Evolutionary conservation across 2,113 vertebrate genomes (phyloP).

Genomic region (Triplophysa siluroides): DNA sequence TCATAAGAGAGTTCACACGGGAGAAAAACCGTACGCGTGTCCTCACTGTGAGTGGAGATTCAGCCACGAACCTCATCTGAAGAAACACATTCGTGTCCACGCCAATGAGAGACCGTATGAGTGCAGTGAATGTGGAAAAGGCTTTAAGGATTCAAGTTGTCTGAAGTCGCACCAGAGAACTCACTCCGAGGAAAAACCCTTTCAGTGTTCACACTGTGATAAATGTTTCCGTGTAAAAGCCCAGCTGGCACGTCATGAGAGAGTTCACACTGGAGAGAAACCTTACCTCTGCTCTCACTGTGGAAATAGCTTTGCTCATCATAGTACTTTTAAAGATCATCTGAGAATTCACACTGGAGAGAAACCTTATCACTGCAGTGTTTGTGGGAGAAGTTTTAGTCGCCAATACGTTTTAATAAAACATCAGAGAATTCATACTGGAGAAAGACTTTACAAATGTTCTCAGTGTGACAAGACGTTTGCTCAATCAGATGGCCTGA

Average conservation of each 20-base stretch:
- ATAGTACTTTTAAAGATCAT: slow-evolving; percentile 14
- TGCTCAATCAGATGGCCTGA: not conserved
- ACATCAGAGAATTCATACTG: slow-evolving; percentile 22
- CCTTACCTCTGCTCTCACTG: slow-evolving; percentile 29
- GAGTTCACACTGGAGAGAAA: slow-evolving; percentile 36
- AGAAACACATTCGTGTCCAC: too few species aligned
- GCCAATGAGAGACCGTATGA: too few species aligned
- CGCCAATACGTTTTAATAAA: slow-evolving; percentile 14
- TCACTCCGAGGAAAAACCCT: not conserved
- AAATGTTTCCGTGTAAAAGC: not conserved
- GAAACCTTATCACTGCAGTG: not conserved
- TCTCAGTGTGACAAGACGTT: slow-evolving; percentile 1
- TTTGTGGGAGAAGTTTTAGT: slow-evolving; percentile 14
- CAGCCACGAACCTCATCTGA: too few species aligned
- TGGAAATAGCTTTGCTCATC: slow-evolving; percentile 29
- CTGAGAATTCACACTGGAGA: slow-evolving; percentile 23
- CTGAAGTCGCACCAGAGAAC: not conserved
- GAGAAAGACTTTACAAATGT: slow-evolving; percentile 27
- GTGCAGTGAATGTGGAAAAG: not conserved
- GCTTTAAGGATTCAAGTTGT: not conserved
- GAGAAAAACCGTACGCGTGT: too few species aligned
- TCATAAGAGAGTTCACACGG: too few species aligned
- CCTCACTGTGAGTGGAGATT: too few species aligned
- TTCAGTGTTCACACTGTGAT: slow-evolving; percentile 22
- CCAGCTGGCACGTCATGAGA: slow-evolving; percentile 2